Evolutionary conservation across 2,888 invertebrate species (phyloP).

Genomic region (Ophioninae sp.): DNA sequence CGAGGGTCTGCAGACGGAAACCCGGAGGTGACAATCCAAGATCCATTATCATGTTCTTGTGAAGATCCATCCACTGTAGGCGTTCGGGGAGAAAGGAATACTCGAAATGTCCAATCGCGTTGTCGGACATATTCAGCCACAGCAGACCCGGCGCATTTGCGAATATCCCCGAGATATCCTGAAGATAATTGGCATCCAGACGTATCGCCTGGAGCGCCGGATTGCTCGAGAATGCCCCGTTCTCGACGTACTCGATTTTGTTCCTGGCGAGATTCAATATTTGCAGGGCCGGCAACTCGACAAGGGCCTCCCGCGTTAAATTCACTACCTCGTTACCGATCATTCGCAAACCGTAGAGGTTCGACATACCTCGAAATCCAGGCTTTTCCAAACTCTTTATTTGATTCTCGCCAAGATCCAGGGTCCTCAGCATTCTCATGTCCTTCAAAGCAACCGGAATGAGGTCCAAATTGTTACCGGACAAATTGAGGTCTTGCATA

Average conservation of each 20-base stretch:
- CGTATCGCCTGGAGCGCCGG: slow-evolving; percentile 92
- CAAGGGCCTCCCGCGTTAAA: slow-evolving; percentile 90
- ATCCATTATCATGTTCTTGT: slow-evolving; percentile 91
- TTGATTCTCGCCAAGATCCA: slow-evolving; percentile 95
- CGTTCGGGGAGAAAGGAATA: slow-evolving; percentile 91
- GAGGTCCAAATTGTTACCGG: slow-evolving; percentile 91
- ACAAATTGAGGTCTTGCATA: slow-evolving; percentile 94
- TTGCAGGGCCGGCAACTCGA: slow-evolving; percentile 90
- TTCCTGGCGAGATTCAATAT: slow-evolving; percentile 94
- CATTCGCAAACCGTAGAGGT: slow-evolving; percentile 92
- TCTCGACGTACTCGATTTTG: slow-evolving; percentile 89
- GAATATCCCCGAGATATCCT: slow-evolving; percentile 92
- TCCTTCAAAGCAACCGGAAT: slow-evolving; percentile 92
- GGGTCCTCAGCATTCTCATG: slow-evolving; percentile 92
- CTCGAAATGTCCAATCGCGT: slow-evolving; percentile 94
- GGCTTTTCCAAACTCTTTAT: slow-evolving; percentile 91
- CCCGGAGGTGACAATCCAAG: slow-evolving; percentile 88
- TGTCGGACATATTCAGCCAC: slow-evolving; percentile 96
- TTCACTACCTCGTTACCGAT: slow-evolving; percentile 94
- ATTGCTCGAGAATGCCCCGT: slow-evolving; percentile 90
- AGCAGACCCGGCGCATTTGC: slow-evolving; percentile 90
- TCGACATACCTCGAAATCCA: slow-evolving; percentile 91
- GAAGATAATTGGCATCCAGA: slow-evolving; percentile 92
- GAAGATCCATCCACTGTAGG: slow-evolving; percentile 94
- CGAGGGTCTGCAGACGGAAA: slow-evolving; percentile 90